Percentiles rank a stretch among this genome's conserved stretches.
Evolutionary conservation across 2,113 vertebrate species (phyloP).

Genomic region (Microtus oregoni): DNA sequence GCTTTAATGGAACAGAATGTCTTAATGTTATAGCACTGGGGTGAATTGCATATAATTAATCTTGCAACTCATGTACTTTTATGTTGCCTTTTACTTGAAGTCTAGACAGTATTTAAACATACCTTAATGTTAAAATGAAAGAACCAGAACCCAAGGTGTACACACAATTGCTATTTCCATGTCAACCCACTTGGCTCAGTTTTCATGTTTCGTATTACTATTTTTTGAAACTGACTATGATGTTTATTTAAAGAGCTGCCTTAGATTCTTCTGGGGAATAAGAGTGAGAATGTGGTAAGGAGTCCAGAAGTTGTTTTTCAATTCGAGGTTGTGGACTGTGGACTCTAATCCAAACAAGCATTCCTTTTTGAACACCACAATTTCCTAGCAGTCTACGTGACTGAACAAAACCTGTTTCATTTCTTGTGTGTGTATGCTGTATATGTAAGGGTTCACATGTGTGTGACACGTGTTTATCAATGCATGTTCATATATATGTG

Average conservation of each 20-base stretch:
- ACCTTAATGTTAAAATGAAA: background rate
- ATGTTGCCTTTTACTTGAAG: background rate
- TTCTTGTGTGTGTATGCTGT: background rate
- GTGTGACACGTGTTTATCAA: background rate
- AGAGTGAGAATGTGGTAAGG: background rate
- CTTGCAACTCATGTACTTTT: background rate
- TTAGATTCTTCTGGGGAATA: background rate
- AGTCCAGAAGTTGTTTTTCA: background rate
- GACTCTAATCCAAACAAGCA: background rate
- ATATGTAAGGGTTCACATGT: background rate
- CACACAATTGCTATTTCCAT: background rate
- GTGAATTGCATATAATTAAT: background rate
- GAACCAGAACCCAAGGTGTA: background rate
- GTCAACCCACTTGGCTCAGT: background rate
- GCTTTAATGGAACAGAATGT: background rate
- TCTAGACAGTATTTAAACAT: slow-evolving; percentile 33
- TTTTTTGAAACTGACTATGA: background rate
- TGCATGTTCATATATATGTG: background rate
- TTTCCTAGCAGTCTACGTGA: background rate
- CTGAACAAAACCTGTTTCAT: background rate
- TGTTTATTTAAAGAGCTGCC: slow-evolving; percentile 18
- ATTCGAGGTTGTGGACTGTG: background rate
- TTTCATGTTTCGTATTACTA: background rate
- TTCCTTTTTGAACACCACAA: background rate
- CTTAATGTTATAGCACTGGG: background rate